These are phyloP conservation scores for Aphidius gifuensis DNA, from an alignment of 1,140 invertebrate genomes.

Conservation along the genomic window DNA sequence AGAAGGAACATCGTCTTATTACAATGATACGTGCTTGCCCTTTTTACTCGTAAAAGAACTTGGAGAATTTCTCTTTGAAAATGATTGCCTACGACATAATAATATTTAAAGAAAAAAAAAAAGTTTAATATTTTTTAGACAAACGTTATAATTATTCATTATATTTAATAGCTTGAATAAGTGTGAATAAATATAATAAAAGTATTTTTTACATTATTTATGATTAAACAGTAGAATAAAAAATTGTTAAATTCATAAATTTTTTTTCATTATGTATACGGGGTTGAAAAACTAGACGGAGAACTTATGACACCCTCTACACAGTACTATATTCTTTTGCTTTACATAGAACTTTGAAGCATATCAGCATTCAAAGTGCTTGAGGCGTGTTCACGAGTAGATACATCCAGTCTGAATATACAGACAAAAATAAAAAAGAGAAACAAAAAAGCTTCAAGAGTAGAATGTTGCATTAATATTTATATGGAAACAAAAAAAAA, in stretches of 20 bases:
- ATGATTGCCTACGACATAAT: neutral
- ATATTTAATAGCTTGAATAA: neutral
- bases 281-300: neutral
- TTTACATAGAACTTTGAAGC: slow-evolving; percentile 22
- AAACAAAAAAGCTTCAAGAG: slow-evolving; percentile 53
- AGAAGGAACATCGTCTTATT: slow-evolving; percentile 9
- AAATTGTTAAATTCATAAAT: slow-evolving; percentile 5
- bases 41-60: slow-evolving; percentile 7
- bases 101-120: too few relatives aligned
- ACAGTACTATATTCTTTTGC: slow-evolving; percentile 8
- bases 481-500: slow-evolving; percentile 49
- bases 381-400: slow-evolving; percentile 31
- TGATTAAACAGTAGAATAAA: too few relatives aligned
- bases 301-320: neutral
- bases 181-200: too few relatives aligned
- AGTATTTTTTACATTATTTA: too few relatives aligned
- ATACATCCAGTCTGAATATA: neutral
- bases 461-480: slow-evolving; percentile 59
- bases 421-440: slow-evolving; percentile 43
- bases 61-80: slow-evolving; percentile 3
- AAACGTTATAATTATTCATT: too few relatives aligned
- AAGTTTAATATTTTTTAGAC: too few relatives aligned
- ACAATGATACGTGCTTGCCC: slow-evolving; percentile 15
- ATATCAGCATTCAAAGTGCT: slow-evolving; percentile 52
- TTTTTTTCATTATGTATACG: slow-evolving; percentile 3